These are phyloP conservation scores for Holothuria scabra DNA, from an alignment of 53 echinoderm and acorn worm species.

Conservation along the genomic window DNA sequence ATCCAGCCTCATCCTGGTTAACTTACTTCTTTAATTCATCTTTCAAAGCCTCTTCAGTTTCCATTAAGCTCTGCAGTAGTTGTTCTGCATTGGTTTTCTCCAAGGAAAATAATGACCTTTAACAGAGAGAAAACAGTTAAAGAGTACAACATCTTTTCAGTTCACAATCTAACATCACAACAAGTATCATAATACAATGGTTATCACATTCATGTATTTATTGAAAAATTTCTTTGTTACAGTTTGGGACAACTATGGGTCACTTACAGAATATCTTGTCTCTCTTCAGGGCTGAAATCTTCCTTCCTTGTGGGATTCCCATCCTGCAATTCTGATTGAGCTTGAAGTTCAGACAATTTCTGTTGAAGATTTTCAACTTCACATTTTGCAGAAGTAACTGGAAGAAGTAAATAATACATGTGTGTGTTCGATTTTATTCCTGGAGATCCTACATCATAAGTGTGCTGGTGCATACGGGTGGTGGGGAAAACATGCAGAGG, in stretches of 20 bases:
- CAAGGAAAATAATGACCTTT: constrained; percentile 45
- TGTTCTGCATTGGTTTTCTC: constrained; percentile 37
- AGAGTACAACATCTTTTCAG: not conserved
- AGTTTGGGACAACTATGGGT: not conserved
- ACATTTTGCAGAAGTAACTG: constrained; percentile 32
- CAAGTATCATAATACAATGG: not conserved
- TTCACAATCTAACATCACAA: not conserved
- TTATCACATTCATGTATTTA: not conserved
- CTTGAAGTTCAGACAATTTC: constrained; percentile 21
- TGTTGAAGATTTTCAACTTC: constrained; percentile 18
- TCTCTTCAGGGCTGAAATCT: constrained; percentile 46
- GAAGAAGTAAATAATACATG: no score
- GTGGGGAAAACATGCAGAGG: no score
- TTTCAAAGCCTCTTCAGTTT: constrained; percentile 21
- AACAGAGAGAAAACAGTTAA: not conserved
- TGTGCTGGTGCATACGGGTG: no score
- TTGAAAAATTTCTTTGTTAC: not conserved
- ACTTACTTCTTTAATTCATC: constrained; percentile 24
- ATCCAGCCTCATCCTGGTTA: no score
- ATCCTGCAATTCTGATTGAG: not conserved
- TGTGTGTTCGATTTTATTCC: no score
- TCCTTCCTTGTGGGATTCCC: not conserved
- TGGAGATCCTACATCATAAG: no score
- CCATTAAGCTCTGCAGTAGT: constrained; percentile 24
- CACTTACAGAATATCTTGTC: constrained; percentile 68